A percentile compares a stretch with the other conserved stretches of the same genome.
These are phyloP conservation scores for Calliopsis andreniformis DNA, from an alignment of 1,140 invertebrate species.

Conservation along the genomic window DNA sequence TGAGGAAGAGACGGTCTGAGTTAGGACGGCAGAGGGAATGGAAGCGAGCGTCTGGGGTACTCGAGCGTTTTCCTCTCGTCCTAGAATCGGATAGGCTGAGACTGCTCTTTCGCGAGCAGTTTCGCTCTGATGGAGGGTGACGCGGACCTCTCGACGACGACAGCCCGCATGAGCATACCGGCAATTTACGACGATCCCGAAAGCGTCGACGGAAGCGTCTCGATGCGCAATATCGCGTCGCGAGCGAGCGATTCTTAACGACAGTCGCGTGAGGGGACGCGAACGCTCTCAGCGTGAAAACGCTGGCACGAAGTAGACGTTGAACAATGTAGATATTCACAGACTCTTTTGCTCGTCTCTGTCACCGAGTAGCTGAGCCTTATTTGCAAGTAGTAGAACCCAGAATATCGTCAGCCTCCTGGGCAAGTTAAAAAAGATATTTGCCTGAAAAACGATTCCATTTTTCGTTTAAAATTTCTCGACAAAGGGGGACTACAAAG, in stretches of 20 bases:
- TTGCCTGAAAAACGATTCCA: too few species aligned
- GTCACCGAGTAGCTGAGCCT: too few species aligned
- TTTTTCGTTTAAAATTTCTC: too few species aligned
- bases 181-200: slow-evolving; percentile 23
- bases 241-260: slow-evolving; percentile 18
- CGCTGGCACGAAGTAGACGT: too few species aligned
- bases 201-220: slow-evolving; percentile 20
- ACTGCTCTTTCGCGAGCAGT: slow-evolving; percentile 39
- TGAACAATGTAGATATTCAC: too few species aligned
- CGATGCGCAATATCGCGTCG: not conserved
- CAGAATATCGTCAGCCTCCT: too few species aligned
- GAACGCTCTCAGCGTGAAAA: too few species aligned
- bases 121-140: slow-evolving; percentile 36
- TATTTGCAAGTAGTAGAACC: too few species aligned
- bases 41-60: slow-evolving; percentile 21
- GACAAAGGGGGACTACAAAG: too few species aligned
- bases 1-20: not conserved
- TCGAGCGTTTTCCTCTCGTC: slow-evolving; percentile 33
- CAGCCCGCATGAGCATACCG: slow-evolving; percentile 35
- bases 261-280: not conserved
- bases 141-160: slow-evolving; percentile 12
- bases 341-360: too few species aligned
- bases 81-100: slow-evolving; percentile 31
- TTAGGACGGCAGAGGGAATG: not conserved
- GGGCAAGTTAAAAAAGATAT: too few species aligned